Conservation (phyloP, 1,140 invertebrate species). For the Spodoptera frugiperda region DNA sequence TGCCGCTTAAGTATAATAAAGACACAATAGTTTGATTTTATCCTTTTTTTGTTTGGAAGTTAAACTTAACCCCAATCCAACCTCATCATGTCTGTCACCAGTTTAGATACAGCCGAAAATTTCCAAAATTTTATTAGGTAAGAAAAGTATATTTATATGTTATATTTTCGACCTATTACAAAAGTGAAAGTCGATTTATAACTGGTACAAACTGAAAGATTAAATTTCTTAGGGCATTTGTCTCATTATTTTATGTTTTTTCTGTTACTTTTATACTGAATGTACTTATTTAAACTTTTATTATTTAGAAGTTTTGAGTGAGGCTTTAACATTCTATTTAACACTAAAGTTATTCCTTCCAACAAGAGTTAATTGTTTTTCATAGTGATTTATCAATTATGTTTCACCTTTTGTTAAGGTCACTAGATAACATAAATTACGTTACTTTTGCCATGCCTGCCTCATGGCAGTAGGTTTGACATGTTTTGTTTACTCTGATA, state of each 20-base stretch:
- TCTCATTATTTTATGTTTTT: too few species aligned
- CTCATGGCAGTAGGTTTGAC: background rate
- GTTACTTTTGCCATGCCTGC: background rate
- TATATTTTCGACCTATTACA: background rate
- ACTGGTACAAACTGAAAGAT: background rate
- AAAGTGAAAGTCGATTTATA: background rate
- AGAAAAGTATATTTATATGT: constrained; percentile 35
- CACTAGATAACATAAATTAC: constrained; percentile 20
- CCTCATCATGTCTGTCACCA: constrained; percentile 72
- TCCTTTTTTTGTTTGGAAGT: background rate
- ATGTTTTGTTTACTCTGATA: constrained; percentile 26
- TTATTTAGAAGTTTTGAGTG: background rate
- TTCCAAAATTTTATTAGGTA: constrained; percentile 76
- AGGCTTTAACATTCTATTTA: too few species aligned
- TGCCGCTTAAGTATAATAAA: background rate
- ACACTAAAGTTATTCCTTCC: background rate
- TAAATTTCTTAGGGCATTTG: too few species aligned
- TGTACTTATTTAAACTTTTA: too few species aligned
- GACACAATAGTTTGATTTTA: background rate
- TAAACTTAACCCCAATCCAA: constrained; percentile 58
- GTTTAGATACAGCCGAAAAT: constrained; percentile 67
- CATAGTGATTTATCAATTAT: constrained; percentile 10
- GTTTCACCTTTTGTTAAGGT: constrained; percentile 31
- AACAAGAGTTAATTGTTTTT: background rate
- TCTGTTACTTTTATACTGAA: too few species aligned